phyloP scores from a whole-genome alignment of 2,113 vertebrate genomes.

The Phyllopteryx taeniolatus region DNA sequence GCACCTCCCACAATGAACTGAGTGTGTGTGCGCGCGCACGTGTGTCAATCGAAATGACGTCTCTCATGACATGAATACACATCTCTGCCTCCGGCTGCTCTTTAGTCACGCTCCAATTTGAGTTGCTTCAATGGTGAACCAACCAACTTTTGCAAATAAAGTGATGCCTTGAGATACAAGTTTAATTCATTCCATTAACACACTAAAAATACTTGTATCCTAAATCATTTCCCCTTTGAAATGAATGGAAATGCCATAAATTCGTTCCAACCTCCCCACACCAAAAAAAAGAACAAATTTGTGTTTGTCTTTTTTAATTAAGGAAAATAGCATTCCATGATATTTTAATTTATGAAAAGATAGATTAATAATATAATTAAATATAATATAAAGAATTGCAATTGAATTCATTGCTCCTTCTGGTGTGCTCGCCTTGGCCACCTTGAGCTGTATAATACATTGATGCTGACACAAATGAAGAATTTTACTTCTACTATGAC shows the following conservation, averaged over 20 bases:
- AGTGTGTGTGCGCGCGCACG: conserved; percentile 17
- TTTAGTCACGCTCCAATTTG: conserved; percentile 40
- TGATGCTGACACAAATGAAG: neutral
- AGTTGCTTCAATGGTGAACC: conserved; percentile 8
- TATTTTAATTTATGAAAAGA: too few relatives aligned
- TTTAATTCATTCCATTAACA: too few relatives aligned
- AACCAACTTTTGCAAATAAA: neutral
- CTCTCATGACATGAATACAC: conserved; percentile 19
- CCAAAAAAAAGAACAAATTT: too few relatives aligned
- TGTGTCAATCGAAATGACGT: conserved; percentile 28
- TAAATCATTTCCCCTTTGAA: too few relatives aligned
- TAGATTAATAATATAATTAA: neutral
- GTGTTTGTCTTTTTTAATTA: too few relatives aligned
- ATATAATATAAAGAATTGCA: neutral
- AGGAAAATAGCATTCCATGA: too few relatives aligned
- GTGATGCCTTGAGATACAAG: too few relatives aligned
- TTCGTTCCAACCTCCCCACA: too few relatives aligned
- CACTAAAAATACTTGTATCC: too few relatives aligned
- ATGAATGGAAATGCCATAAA: too few relatives aligned
- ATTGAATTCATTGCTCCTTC: neutral
- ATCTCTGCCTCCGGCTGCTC: conserved; percentile 28
- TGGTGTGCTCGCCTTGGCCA: too few relatives aligned
- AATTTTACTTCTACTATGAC: too few relatives aligned
- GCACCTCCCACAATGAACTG: conserved; percentile 41
- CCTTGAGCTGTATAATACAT: neutral